Evolutionary conservation across 2,797 vertebrate species (phyloP), one percentile per base, ranked within the genome.

Genomic region (Melanotaenia trifasciata): DNA sequence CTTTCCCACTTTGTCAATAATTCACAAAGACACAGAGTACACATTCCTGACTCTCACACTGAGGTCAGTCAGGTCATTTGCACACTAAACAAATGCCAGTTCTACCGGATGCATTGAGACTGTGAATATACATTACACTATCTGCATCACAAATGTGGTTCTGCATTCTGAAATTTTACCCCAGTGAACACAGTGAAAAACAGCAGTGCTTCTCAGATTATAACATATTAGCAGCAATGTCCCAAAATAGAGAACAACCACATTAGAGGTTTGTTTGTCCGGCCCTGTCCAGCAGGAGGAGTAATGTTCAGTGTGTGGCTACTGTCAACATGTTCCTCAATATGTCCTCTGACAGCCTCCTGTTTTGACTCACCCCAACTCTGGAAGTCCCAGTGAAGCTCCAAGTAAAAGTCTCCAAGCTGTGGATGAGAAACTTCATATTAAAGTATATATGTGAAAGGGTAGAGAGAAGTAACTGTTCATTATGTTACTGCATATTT

Each of bases 361-460:
- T 68, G 11, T 26, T 18, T 36, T 1, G 66, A 94, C 97, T 98
- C 95, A 99, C 98, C 98, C 98, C 98, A 99, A 92, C 98, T 99
- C 95, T 99, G 98, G 94, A 99, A 99, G 93, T 99, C 98, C 98
- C 98, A 99, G 92, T 99, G 98, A 94, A 99, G 97, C 93, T 99
- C 97, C 94, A 99, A 92, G 92, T 99, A 99, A 94, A 99, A 99
- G 91, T 99, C 97, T 86, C 98, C 98, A 81, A 99, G 96, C 98
- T 99, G 91, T 71, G 92, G 92, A 92, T 64, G 33, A 74, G 84
- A 51, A 76, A 57, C 0, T 47, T 47, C 45, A 6, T 62, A 33
- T 71, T 5, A 72, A 47, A 35, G 7, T n/a, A 32, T 1, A 12
- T 0, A 0, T 43, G 36, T 33, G 0, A 51, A 32, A 62, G 54